A percentile compares a stretch with the other conserved stretches of the same genome.
Conservation (phyloP, 2,797 vertebrate genomes). For the Gouania willdenowi region DNA sequence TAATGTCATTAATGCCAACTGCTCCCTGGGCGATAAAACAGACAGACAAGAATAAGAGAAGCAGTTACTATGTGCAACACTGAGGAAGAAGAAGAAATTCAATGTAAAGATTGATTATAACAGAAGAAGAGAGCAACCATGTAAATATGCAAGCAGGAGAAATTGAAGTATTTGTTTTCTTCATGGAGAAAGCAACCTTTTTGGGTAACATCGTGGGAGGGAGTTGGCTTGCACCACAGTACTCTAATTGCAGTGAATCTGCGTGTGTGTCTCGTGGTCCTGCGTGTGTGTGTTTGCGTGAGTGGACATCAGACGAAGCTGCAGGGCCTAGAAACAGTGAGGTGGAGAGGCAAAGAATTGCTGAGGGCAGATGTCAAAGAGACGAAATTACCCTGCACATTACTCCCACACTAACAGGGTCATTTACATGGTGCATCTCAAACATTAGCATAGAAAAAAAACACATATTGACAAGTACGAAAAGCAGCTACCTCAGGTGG, state of each 20-base stretch:
- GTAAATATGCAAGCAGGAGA: constrained; percentile 31
- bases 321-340: constrained; percentile 36
- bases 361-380: constrained; percentile 60
- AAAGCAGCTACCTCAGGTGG: constrained; percentile 10
- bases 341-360: constrained; percentile 50
- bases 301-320: constrained; percentile 61
- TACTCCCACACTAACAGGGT: constrained; percentile 49
- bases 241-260: constrained; percentile 54
- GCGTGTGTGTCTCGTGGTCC: constrained; percentile 4
- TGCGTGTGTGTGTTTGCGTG: constrained; percentile 34
- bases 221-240: constrained; percentile 47
- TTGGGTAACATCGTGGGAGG: constrained; percentile 61
- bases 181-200: constrained; percentile 58
- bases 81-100: constrained; percentile 9
- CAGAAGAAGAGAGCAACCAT: no score
- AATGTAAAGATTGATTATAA: constrained; percentile 18
- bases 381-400: constrained; percentile 56
- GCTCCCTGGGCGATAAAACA: no score
- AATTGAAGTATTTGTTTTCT: constrained; percentile 54
- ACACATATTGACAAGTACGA: constrained; percentile 22
- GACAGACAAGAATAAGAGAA: not conserved
- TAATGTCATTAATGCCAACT: no score
- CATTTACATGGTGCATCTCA: constrained; percentile 18
- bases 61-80: constrained; percentile 1
- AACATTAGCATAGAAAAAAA: constrained; percentile 41